These are phyloP conservation scores for Osmerus eperlanus DNA, from an alignment of 2,113 vertebrate genomes.

Conservation along the genomic window DNA sequence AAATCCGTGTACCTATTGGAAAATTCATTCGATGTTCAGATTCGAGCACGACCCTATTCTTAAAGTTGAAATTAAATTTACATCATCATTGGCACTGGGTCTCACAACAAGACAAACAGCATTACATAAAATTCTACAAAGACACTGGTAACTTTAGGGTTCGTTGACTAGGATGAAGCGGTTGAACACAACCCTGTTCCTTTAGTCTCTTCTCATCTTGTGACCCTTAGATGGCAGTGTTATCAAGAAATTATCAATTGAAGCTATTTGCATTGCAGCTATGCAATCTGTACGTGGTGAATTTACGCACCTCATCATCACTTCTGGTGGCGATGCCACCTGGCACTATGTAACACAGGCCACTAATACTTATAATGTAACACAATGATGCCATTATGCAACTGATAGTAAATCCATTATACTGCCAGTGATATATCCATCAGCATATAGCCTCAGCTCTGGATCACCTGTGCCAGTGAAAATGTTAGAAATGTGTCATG, in stretches of 20 bases:
- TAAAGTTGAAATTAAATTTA: no score
- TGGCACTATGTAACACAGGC: slow-evolving; percentile 42
- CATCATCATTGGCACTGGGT: no score
- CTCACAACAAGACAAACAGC: no score
- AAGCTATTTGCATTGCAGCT: slow-evolving; percentile 38
- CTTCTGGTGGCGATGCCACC: slow-evolving; percentile 36
- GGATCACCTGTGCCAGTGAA: not conserved
- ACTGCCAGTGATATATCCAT: not conserved
- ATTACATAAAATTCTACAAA: no score
- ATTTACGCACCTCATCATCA: slow-evolving; percentile 30
- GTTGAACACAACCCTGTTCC: no score
- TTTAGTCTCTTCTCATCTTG: not conserved
- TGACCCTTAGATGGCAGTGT: slow-evolving; percentile 43
- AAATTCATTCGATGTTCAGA: no score
- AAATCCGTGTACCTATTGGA: no score
- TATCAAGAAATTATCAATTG: slow-evolving; percentile 26
- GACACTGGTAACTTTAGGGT: no score
- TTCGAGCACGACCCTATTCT: no score
- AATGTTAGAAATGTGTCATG: not conserved
- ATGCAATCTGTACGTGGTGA: slow-evolving; percentile 22
- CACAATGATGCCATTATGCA: not conserved
- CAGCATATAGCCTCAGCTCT: not conserved
- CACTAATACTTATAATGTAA: not conserved
- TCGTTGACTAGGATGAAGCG: no score
- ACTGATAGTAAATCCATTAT: not conserved